These are phyloP conservation scores for Phocoena phocoena DNA, from an alignment of 2,113 vertebrate genomes.

Conservation along the genomic window DNA sequence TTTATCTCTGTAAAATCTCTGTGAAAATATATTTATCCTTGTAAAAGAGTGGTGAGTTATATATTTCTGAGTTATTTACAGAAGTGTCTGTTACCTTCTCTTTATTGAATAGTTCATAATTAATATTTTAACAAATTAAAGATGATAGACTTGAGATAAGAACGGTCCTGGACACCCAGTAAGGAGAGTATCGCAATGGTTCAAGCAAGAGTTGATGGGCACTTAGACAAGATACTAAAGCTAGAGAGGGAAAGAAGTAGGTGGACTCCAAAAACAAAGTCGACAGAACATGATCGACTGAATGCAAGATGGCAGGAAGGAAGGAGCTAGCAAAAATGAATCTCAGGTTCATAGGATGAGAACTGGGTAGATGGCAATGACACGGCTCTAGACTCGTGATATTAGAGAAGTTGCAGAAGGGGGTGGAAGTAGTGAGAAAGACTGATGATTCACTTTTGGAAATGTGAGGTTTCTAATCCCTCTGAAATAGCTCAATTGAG, in stretches of 20 bases:
- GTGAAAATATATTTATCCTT: not conserved
- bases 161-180: not conserved
- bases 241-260: not conserved
- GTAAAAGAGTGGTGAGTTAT: not conserved
- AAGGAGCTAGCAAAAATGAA: not conserved
- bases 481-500: not conserved
- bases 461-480: not conserved
- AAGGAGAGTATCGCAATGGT: not conserved
- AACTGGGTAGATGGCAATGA: not conserved
- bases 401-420: not conserved
- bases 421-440: not conserved
- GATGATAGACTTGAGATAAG: not conserved
- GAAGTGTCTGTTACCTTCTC: not conserved
- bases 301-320: not conserved
- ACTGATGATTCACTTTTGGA: not conserved
- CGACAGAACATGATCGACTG: not conserved
- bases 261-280: not conserved
- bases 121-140: slow-evolving; percentile 6
- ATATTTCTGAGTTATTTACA: not conserved
- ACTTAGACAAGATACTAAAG: not conserved
- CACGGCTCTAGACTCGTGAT: not conserved
- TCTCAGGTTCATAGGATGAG: not conserved
- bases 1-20: not conserved
- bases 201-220: not conserved
- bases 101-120: not conserved